Conservation (phyloP, 1,140 invertebrate genomes). For the Antheraea pernyi region DNA sequence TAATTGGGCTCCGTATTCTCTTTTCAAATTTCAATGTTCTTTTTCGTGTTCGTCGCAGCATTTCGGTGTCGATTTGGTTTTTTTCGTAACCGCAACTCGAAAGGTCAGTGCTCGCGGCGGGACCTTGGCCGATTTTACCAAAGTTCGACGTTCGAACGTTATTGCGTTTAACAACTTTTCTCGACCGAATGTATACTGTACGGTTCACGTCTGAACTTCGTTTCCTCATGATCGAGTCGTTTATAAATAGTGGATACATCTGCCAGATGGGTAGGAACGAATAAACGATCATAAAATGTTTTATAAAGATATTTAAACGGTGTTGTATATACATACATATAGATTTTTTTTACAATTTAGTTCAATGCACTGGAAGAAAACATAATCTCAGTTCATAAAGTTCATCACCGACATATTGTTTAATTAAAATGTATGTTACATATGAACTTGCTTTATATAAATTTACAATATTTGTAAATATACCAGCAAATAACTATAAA, state of each 20-base stretch:
- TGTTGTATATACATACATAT: too few species aligned
- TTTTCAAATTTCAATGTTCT: slow-evolving; percentile 28
- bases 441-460: too few species aligned
- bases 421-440: too few species aligned
- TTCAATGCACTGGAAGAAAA: too few species aligned
- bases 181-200: slow-evolving; percentile 50
- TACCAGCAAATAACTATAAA: too few species aligned
- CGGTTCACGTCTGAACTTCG: slow-evolving; percentile 54
- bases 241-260: slow-evolving; percentile 40
- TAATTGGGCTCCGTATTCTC: slow-evolving; percentile 43
- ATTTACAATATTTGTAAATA: too few species aligned
- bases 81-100: slow-evolving; percentile 27
- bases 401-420: too few species aligned
- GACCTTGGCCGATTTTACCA: slow-evolving; percentile 74
- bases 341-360: too few species aligned
- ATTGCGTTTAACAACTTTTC: slow-evolving; percentile 63
- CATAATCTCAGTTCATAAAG: too few species aligned
- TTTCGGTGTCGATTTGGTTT: slow-evolving; percentile 28
- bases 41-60: slow-evolving; percentile 21
- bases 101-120: slow-evolving; percentile 49
- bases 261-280: slow-evolving; percentile 41
- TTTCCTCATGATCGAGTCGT: slow-evolving; percentile 44
- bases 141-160: slow-evolving; percentile 53
- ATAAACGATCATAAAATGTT: slow-evolving; percentile 32
- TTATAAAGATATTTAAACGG: slow-evolving; percentile 38